These are phyloP conservation scores for Acrobeloides nanus DNA, from an alignment of 2,888 invertebrate genomes.

Conservation along the genomic window DNA sequence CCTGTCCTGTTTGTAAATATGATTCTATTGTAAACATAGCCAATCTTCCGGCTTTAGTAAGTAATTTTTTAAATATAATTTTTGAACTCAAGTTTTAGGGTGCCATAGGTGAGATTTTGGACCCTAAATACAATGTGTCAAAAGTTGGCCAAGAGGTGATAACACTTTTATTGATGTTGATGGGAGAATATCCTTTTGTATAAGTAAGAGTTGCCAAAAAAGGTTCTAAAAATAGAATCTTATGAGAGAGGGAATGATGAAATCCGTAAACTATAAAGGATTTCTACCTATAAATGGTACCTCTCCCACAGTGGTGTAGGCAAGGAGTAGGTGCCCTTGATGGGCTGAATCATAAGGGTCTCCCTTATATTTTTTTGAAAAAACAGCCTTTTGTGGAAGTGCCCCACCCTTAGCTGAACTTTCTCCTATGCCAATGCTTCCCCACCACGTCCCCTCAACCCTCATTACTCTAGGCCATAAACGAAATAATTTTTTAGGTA, in stretches of 20 bases:
- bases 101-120: slow-evolving; percentile 31
- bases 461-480: too few relatives aligned
- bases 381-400: too few relatives aligned
- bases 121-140: slow-evolving; percentile 33
- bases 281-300: too few relatives aligned
- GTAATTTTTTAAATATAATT: neutral
- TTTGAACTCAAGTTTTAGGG: slow-evolving; percentile 25
- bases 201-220: slow-evolving; percentile 9
- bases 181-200: slow-evolving; percentile 41
- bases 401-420: too few relatives aligned
- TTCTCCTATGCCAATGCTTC: too few relatives aligned
- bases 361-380: too few relatives aligned
- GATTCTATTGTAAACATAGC: slow-evolving; percentile 30
- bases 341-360: too few relatives aligned
- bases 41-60: slow-evolving; percentile 35
- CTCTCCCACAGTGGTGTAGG: too few relatives aligned
- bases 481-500: slow-evolving; percentile 30
- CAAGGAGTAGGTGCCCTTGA: too few relatives aligned
- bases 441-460: too few relatives aligned
- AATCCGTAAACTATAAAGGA: too few relatives aligned
- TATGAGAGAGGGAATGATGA: too few relatives aligned
- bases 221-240: neutral
- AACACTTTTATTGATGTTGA: slow-evolving; percentile 19
- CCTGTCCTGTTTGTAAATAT: slow-evolving; percentile 35
- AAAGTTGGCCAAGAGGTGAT: slow-evolving; percentile 22